Evolutionary conservation across 1,140 invertebrate species (phyloP).

Genomic region (Drosophila lini): DNA sequence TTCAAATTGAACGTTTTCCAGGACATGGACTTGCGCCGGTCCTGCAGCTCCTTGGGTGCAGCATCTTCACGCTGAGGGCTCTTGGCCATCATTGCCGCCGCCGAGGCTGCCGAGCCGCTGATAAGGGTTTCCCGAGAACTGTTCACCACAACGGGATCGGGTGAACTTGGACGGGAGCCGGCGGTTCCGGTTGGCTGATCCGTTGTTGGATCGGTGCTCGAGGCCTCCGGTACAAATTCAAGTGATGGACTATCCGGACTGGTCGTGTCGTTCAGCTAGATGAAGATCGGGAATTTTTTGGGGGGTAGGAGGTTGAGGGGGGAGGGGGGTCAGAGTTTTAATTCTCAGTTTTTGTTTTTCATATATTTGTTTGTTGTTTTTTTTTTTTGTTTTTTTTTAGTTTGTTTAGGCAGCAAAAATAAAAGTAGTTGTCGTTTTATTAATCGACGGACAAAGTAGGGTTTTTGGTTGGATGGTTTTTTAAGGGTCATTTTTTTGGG

Average conservation of each 20-base stretch:
- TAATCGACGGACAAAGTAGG: slow-evolving; percentile 12
- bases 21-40: slow-evolving; percentile 86
- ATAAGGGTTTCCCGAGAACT: slow-evolving; percentile 57
- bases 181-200: background rate
- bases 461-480: slow-evolving; percentile 6
- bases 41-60: slow-evolving; percentile 67
- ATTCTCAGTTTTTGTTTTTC: slow-evolving; percentile 42
- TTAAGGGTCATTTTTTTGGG: slow-evolving; percentile 2
- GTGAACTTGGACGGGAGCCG: slow-evolving; percentile 66
- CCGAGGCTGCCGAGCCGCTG: slow-evolving; percentile 28
- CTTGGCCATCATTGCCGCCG: slow-evolving; percentile 57
- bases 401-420: slow-evolving; percentile 32
- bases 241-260: slow-evolving; percentile 82
- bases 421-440: slow-evolving; percentile 30
- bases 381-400: slow-evolving; percentile 13
- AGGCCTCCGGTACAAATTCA: slow-evolving; percentile 74
- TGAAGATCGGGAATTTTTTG: slow-evolving; percentile 53
- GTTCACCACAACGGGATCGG: slow-evolving; percentile 57
- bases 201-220: slow-evolving; percentile 24
- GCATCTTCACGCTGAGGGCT: slow-evolving; percentile 73
- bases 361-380: slow-evolving; percentile 17
- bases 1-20: slow-evolving; percentile 91
- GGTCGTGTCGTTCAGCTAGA: slow-evolving; percentile 82
- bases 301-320: slow-evolving; percentile 13
- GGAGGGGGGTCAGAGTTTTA: slow-evolving; percentile 38